Evolutionary conservation across 2,797 vertebrate species (phyloP).

Genomic region (Hirundo rustica): DNA sequence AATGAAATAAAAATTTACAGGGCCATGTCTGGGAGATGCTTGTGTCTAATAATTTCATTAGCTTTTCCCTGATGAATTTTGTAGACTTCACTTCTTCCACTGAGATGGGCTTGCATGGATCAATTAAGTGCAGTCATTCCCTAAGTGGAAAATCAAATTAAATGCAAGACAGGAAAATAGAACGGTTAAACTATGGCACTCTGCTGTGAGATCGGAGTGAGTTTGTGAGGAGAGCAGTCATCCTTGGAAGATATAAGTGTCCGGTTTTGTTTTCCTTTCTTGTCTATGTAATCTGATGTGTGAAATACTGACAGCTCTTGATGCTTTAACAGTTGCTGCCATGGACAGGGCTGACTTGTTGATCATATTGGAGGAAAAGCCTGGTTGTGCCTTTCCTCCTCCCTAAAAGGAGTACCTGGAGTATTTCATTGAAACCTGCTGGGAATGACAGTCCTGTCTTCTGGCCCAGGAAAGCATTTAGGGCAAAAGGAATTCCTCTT

Average conservation of each 20-base stretch:
- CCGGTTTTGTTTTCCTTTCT: neutral
- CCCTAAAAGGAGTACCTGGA: neutral
- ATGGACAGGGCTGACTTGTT: neutral
- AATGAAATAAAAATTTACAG: conserved; percentile 26
- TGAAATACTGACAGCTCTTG: neutral
- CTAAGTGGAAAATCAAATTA: conserved; percentile 39
- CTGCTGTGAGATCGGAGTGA: neutral
- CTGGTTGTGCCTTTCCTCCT: neutral
- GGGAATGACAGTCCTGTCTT: neutral
- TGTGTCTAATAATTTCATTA: conserved; percentile 11
- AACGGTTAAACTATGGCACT: neutral
- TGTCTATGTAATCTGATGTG: neutral
- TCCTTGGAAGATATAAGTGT: neutral
- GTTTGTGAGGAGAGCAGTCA: neutral
- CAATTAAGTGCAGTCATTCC: conserved; percentile 20
- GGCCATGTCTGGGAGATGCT: neutral
- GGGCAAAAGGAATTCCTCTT: neutral
- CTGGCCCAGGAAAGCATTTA: neutral
- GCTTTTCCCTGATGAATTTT: conserved; percentile 46
- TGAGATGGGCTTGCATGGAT: neutral
- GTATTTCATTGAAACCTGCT: neutral
- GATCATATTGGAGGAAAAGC: neutral
- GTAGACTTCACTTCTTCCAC: conserved; percentile 16
- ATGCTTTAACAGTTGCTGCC: neutral
- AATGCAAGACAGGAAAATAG: neutral